Conservation (phyloP, 2,888 invertebrate genomes). For the Eupithecia tripunctaria region DNA sequence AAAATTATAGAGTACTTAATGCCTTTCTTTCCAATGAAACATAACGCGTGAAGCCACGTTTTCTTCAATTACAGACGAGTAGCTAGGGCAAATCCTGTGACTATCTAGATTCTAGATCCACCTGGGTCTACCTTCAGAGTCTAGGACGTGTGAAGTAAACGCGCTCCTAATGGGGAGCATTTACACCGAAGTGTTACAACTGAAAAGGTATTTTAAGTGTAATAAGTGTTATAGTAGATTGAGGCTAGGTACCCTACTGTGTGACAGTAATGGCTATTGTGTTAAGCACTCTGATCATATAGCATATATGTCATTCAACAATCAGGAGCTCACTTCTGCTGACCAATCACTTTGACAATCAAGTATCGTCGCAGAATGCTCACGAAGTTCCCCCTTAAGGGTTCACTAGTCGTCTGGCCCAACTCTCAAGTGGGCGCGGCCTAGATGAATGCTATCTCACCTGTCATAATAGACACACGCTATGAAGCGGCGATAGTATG, state of each 20-base stretch:
- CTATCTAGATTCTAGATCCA: conserved; percentile 38
- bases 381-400: too few species aligned
- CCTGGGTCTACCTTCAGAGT: conserved; percentile 36
- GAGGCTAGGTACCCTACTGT: neutral
- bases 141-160: conserved; percentile 50
- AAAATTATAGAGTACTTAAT: neutral
- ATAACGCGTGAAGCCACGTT: neutral
- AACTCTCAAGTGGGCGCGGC: too few species aligned
- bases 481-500: too few species aligned
- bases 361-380: too few species aligned
- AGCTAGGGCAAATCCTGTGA: conserved; percentile 44
- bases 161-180: conserved; percentile 48
- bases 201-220: too few species aligned
- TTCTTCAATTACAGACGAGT: conserved; percentile 44
- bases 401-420: too few species aligned
- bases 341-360: too few species aligned
- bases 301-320: too few species aligned
- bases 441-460: too few species aligned
- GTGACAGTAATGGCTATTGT: neutral
- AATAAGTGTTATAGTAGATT: too few species aligned
- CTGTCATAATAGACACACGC: too few species aligned
- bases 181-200: conserved; percentile 48
- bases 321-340: too few species aligned
- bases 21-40: neutral
- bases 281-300: neutral